Percentiles rank a stretch among this genome's conserved stretches.
Conservation (phyloP, 2,113 vertebrate species). For the Galeopterus variegatus region DNA sequence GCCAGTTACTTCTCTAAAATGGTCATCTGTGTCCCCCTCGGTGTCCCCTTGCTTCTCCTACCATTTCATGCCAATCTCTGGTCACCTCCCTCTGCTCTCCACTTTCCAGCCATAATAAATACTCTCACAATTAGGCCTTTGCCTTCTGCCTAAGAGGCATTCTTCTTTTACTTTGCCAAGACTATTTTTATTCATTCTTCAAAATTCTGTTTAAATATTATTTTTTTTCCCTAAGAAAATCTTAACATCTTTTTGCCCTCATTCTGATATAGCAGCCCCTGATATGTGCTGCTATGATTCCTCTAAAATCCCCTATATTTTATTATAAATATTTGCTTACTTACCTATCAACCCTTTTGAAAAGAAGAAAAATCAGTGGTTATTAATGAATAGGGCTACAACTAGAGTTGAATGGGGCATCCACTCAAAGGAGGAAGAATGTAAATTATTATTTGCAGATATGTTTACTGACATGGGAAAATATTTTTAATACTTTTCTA, state of each 20-base stretch:
- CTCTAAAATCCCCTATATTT: background rate
- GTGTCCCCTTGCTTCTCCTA: too few relatives aligned
- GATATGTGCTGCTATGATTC: background rate
- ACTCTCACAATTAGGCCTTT: background rate
- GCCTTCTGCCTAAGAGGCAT: background rate
- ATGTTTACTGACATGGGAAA: background rate
- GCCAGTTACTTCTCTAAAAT: background rate
- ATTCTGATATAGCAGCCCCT: background rate
- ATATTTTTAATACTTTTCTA: background rate
- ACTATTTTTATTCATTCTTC: background rate
- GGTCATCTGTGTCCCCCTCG: too few relatives aligned
- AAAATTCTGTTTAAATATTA: background rate
- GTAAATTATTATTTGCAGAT: background rate
- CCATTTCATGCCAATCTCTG: fast-evolving
- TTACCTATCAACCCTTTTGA: background rate
- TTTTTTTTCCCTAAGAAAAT: background rate
- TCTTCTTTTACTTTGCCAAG: background rate
- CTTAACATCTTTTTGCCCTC: background rate
- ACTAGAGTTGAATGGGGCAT: background rate
- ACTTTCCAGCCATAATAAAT: background rate
- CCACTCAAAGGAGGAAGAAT: background rate
- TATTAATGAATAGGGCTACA: background rate
- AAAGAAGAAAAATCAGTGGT: background rate
- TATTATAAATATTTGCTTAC: background rate
- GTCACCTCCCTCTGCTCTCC: background rate